Evolutionary conservation across 2,113 vertebrate genomes (phyloP).

Genomic region (Pteronura brasiliensis): DNA sequence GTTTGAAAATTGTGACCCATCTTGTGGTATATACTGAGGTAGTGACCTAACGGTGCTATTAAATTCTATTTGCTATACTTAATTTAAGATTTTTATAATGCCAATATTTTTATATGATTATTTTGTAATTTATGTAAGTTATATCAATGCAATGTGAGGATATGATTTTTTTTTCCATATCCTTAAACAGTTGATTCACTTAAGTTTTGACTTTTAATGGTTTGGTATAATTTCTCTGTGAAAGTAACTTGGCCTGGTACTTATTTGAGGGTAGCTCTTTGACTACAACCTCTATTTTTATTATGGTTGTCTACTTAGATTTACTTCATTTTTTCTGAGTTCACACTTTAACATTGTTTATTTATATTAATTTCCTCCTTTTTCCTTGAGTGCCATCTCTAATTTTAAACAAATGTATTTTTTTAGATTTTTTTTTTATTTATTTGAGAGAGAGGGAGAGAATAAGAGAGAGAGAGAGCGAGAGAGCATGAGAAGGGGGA

Average conservation of each 20-base stretch:
- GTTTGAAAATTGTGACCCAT: background rate
- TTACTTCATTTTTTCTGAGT: background rate
- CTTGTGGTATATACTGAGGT: background rate
- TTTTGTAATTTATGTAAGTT: background rate
- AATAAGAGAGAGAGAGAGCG: too few species aligned
- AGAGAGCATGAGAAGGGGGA: too few species aligned
- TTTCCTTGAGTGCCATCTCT: background rate
- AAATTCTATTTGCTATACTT: background rate
- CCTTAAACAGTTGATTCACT: background rate
- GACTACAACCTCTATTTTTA: background rate
- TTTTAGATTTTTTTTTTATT: background rate
- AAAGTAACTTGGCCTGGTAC: background rate
- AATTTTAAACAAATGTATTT: background rate
- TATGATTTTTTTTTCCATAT: background rate
- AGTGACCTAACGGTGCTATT: background rate
- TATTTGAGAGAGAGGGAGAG: too few species aligned
- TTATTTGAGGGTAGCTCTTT: background rate
- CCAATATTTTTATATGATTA: background rate
- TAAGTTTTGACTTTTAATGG: background rate
- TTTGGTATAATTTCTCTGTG: background rate
- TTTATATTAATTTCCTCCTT: background rate
- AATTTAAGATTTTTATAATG: background rate
- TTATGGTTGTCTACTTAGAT: background rate
- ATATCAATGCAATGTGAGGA: background rate
- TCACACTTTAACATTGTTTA: background rate